phyloP scores from a whole-genome alignment of 1,140 invertebrate genomes.

The Orchesella cincta region DNA sequence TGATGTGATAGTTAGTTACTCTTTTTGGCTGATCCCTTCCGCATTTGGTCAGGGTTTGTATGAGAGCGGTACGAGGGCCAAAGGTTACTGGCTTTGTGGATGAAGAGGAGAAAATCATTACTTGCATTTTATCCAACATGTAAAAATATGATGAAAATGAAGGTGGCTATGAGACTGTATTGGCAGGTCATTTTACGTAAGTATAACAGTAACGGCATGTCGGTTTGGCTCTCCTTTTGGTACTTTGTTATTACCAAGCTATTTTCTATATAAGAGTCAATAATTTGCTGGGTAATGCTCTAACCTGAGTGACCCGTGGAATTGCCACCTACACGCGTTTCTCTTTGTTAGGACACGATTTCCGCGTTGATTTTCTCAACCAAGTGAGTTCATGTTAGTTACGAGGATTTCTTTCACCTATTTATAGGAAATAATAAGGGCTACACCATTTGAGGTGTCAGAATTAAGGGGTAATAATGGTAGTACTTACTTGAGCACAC shows the following conservation, averaged over 20 bases:
- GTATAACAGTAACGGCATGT: neutral
- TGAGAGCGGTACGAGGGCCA: neutral
- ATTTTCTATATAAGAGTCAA: neutral
- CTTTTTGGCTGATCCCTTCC: neutral
- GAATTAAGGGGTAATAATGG: neutral
- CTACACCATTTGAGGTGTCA: too few relatives aligned
- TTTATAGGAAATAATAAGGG: neutral
- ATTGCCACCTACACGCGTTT: neutral
- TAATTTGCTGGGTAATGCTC: neutral
- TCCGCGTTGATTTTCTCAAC: neutral
- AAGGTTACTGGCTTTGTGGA: neutral
- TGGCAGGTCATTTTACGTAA: neutral
- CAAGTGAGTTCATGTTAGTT: neutral
- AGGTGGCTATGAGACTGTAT: neutral
- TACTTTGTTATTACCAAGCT: too few relatives aligned
- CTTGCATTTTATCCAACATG: neutral
- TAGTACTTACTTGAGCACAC: neutral
- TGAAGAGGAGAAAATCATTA: neutral
- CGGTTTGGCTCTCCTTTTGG: neutral
- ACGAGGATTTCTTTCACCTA: neutral
- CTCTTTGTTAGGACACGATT: neutral
- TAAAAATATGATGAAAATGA: neutral
- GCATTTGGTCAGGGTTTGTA: constrained; percentile 8
- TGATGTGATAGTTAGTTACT: neutral
- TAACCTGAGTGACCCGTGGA: neutral